phyloP scores from a whole-genome alignment of 2,888 invertebrate genomes.

The Lamellibrachia columna region DNA sequence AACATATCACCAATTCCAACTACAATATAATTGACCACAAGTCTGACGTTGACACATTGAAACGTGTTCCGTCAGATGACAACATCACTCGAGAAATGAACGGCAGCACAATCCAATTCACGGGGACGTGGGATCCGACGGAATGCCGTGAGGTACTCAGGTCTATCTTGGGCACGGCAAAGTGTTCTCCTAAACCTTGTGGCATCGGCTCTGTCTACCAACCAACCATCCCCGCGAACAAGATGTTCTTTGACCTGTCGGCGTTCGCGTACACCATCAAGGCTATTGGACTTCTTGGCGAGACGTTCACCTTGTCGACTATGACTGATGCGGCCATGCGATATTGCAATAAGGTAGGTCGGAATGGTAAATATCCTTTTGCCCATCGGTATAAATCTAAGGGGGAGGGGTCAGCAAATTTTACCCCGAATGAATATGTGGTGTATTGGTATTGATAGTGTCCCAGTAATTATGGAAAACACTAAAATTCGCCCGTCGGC shows the following conservation, averaged over 20 bases:
- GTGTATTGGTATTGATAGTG: too few species aligned
- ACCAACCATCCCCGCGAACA: slow-evolving; percentile 33
- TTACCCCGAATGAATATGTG: not conserved
- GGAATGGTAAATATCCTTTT: not conserved
- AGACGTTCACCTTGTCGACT: not conserved
- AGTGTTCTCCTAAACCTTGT: slow-evolving; percentile 54
- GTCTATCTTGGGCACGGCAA: too few species aligned
- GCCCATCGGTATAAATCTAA: too few species aligned
- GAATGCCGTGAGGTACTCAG: slow-evolving; percentile 39
- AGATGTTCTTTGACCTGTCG: slow-evolving; percentile 35
- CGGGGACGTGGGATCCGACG: slow-evolving; percentile 49
- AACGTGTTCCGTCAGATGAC: not conserved
- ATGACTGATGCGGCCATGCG: slow-evolving; percentile 9
- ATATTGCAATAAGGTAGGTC: slow-evolving; percentile 37
- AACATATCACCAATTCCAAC: too few species aligned
- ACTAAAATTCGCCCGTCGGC: not conserved
- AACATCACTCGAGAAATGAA: not conserved
- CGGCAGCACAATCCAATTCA: not conserved
- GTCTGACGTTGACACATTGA: too few species aligned
- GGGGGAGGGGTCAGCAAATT: not conserved
- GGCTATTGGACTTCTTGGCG: slow-evolving; percentile 28
- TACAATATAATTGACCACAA: too few species aligned
- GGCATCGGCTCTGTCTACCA: slow-evolving; percentile 47
- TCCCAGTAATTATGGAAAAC: too few species aligned
- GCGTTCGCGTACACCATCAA: slow-evolving; percentile 33